Evolutionary conservation across 2,113 vertebrate genomes (phyloP), one percentile per base, ranked within the genome.

Genomic region (Anarhynchus alexandrinus): DNA sequence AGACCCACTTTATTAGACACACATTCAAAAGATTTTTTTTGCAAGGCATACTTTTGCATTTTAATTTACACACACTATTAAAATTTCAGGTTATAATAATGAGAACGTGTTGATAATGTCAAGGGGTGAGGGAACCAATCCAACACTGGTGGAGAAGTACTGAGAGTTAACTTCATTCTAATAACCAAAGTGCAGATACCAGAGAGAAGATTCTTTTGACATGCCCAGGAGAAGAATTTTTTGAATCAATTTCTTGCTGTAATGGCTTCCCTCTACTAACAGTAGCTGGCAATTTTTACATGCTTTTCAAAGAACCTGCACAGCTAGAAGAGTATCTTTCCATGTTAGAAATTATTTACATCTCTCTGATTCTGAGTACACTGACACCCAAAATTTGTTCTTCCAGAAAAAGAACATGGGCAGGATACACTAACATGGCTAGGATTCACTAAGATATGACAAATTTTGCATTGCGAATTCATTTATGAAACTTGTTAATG

Each of bases 21-120:
- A 87, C 22, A 73, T 38, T 69, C 14, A 52, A 86, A 83, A 73
- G 32, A 70, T 45, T 70, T 90, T 94, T 91, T 58, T 90, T 85
- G 61, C 73, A 94, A n/a, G 43, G 43, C 77, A 54, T 51, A 70
- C 32, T 83, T 29, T 49, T 94, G n/a, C 20, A 93, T 42, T 74
- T 88, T 91, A 91, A 76, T 57, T 97, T 96, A 94, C 51, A 79
- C 61, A 82, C 38, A 57, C 36, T 91, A 97, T 88, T 96, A 96
- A 97, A 98, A 90, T 96, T 97, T 93, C 97, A 97, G 82, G 73
- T 97, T 93, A 93, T 91, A 92, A 51, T 88, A 89, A 93, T 65
- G 61, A 88, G 93, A 92, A 77, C 62, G 69, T 76, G 54, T 95
- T 96, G 94, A 94, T 85, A 97, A 88, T 86, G 61, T 86, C 92